phyloP scores from a whole-genome alignment of 2,113 vertebrate genomes.

The Paracanthobrama guichenoti region DNA sequence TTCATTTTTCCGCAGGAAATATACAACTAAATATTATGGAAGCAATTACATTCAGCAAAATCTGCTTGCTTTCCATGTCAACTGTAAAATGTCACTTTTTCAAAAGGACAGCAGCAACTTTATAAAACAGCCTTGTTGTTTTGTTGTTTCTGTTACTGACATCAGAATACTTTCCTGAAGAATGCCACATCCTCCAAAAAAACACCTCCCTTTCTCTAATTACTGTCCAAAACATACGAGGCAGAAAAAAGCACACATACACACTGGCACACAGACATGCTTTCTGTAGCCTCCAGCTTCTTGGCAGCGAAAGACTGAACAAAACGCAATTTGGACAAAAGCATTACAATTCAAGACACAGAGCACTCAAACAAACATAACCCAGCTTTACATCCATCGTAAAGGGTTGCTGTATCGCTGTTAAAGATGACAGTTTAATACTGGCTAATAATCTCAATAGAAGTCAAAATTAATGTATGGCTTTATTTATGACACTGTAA shows the following conservation, averaged over 20 bases:
- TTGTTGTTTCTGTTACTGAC: neutral
- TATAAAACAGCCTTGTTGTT: neutral
- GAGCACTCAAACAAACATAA: neutral
- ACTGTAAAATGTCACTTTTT: neutral
- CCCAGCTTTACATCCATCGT: neutral
- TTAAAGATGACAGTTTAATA: slow-evolving; percentile 38
- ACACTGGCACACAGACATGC: neutral
- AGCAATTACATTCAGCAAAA: neutral
- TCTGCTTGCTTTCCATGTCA: neutral
- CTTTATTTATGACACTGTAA: slow-evolving; percentile 21
- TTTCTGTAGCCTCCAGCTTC: slow-evolving; percentile 1
- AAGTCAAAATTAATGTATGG: slow-evolving; percentile 1
- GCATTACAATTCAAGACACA: slow-evolving; percentile 3
- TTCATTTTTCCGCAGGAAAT: neutral
- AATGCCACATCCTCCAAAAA: slow-evolving; percentile 20
- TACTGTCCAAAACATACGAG: slow-evolving; percentile 8
- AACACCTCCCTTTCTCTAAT: slow-evolving; percentile 11
- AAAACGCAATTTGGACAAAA: slow-evolving; percentile 20
- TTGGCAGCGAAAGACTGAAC: neutral
- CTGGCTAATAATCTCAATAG: neutral
- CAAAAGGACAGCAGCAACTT: neutral
- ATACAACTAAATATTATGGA: neutral
- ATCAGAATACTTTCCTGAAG: slow-evolving; percentile 7
- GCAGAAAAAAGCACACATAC: neutral
- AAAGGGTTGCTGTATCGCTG: neutral